A percentile compares a stretch with the other conserved stretches of the same genome.
These are phyloP conservation scores for Lissocephala sabroskyi DNA, from an alignment of 2,888 invertebrate genomes.

Conservation along the genomic window DNA sequence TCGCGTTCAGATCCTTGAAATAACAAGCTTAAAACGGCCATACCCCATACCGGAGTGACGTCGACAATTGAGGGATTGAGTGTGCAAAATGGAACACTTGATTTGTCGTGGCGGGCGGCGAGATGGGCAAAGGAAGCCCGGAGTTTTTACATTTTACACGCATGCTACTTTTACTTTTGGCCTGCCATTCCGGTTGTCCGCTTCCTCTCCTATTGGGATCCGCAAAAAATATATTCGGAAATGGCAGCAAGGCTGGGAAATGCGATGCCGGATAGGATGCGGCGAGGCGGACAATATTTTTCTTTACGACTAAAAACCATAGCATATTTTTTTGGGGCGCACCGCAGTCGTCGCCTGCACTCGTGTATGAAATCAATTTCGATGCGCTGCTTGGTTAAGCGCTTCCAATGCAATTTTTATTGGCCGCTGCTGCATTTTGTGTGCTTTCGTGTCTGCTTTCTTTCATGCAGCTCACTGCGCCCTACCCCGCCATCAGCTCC, in stretches of 20 bases:
- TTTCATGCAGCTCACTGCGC: slow-evolving; percentile 3
- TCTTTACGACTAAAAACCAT: slow-evolving; percentile 39
- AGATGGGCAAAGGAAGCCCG: too few relatives aligned
- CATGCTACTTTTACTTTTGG: slow-evolving; percentile 44
- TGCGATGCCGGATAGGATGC: too few relatives aligned
- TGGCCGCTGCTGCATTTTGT: slow-evolving; percentile 24
- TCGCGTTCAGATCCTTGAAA: slow-evolving; percentile 42
- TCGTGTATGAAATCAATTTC: slow-evolving; percentile 53
- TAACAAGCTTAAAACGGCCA: slow-evolving; percentile 60
- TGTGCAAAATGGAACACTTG: slow-evolving; percentile 47
- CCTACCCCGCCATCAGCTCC: not conserved
- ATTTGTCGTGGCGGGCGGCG: not conserved
- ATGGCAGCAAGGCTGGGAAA: too few relatives aligned
- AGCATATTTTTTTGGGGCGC: slow-evolving; percentile 49
- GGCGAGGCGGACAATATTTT: slow-evolving; percentile 58
- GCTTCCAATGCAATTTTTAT: slow-evolving; percentile 64
- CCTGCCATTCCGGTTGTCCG: slow-evolving; percentile 9
- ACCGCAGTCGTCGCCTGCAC: slow-evolving; percentile 27
- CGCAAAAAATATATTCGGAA: too few relatives aligned
- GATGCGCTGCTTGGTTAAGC: slow-evolving; percentile 62
- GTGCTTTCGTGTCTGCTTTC: slow-evolving; percentile 13
- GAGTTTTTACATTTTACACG: slow-evolving; percentile 55
- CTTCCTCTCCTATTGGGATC: slow-evolving; percentile 10
- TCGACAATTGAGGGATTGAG: slow-evolving; percentile 63
- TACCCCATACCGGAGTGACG: slow-evolving; percentile 26